Base-by-base conservation (phyloP, 1,140 invertebrate species). In the Camponotus floridanus region DNA sequence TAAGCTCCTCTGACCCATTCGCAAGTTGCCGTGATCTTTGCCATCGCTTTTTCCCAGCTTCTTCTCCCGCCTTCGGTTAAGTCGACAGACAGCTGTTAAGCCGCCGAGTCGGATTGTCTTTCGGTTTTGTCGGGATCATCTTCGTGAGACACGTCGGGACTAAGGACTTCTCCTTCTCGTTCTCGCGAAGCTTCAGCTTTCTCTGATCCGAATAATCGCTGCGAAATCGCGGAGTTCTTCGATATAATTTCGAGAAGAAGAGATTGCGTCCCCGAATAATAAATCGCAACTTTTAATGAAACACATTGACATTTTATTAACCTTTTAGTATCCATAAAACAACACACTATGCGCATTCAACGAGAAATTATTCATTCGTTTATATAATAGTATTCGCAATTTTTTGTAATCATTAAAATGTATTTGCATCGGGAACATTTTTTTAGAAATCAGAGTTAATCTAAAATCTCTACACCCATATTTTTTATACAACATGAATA, bases 1-100 rank as follows among this genome's bases (percentile, higher is more conserved):
- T 81, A 91, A 91, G 85, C 85, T 81, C 57, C 51, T 31, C 84
- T 88, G 86, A 91, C 90, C 48, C 86, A 76, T 89, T 88, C 88
- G 76, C 85, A 59, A 78, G 42, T 51, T 67, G 55, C 65, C 26
- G 70, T 51, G 67, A 59, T n/a, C 45, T 62, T 65, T 5, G 39
- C 26, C 45, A 15, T 62, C 74, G 36, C 70, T 80, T 90, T 86
- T 87, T 87, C 83, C 48, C 59, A 57, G 67, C 67, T 57, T 42
- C 62, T 26, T 67, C 33, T 8, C 18, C 55, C 65, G 13, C 57
- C 33, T 8, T 18, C 42, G 39, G 31, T 62, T 65, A 74, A 55
- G 65, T 45, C 61, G 70, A 76, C 70, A 26, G 61, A 55, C 67
- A 62, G 55, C 76, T 70, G 86, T 88, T 86, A 86, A 88, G 78